Evolutionary conservation across 2,797 vertebrate species (phyloP).

Genomic region (Spheniscus humboldti): DNA sequence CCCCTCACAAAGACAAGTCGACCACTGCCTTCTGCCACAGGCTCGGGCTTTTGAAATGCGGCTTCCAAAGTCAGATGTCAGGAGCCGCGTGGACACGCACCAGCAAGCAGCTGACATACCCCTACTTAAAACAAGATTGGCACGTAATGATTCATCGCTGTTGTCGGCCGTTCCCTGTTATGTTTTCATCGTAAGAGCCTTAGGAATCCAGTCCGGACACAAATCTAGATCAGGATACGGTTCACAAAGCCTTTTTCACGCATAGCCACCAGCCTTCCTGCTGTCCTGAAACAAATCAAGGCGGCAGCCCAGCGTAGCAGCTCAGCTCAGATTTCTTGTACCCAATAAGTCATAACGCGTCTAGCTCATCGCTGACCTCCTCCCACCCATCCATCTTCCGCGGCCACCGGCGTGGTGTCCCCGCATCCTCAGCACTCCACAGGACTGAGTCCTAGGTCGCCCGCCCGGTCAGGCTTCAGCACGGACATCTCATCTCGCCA

Average conservation of each 20-base stretch:
- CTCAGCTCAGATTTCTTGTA: not conserved
- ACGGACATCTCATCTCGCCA: not conserved
- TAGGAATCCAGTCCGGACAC: not conserved
- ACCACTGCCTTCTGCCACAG: not conserved
- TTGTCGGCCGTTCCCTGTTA: accelerated
- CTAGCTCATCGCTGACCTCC: not conserved
- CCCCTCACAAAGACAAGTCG: not conserved
- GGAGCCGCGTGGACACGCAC: not conserved
- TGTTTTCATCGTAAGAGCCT: not conserved
- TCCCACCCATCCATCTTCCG: not conserved
- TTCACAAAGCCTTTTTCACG: not conserved
- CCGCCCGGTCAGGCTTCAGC: not conserved
- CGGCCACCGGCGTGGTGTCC: not conserved
- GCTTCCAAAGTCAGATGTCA: not conserved
- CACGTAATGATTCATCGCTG: not conserved
- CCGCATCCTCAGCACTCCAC: not conserved
- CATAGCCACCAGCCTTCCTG: not conserved
- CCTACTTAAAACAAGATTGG: not conserved
- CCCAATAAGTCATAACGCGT: not conserved
- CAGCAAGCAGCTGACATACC: not conserved
- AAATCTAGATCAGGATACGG: too few relatives aligned
- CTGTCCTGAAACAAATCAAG: not conserved
- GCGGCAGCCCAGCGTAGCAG: not conserved
- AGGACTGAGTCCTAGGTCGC: too few relatives aligned
- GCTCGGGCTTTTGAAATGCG: not conserved